phyloP scores from a whole-genome alignment of 2,113 vertebrate genomes.

The Pseudonaja textilis region DNA sequence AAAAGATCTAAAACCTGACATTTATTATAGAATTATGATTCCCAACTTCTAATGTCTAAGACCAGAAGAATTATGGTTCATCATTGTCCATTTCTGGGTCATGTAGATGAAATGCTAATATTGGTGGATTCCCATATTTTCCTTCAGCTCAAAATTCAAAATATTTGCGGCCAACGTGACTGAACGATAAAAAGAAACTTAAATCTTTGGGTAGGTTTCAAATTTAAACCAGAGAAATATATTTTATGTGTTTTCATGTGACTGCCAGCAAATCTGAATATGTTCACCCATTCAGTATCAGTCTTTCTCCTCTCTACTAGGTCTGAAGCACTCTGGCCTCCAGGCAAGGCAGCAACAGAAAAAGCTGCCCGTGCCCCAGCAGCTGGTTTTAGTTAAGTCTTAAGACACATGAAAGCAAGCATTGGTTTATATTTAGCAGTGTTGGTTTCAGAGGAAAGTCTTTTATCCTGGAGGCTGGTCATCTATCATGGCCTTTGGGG shows the following conservation, averaged over 20 bases:
- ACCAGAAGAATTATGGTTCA: background rate
- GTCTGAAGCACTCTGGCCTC: background rate
- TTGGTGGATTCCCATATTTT: background rate
- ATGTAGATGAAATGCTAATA: background rate
- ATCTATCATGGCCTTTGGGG: constrained; percentile 34
- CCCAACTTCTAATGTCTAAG: background rate
- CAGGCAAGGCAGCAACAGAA: background rate
- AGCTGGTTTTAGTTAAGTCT: constrained; percentile 31
- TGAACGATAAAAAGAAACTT: background rate
- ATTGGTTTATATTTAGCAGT: constrained; percentile 26
- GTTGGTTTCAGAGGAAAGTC: constrained; percentile 31
- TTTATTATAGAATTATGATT: background rate
- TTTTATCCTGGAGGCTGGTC: constrained; percentile 34
- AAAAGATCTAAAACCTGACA: background rate
- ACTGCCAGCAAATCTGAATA: background rate
- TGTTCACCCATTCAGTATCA: background rate
- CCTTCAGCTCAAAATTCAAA: background rate
- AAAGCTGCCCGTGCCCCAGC: background rate
- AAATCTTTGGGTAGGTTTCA: background rate
- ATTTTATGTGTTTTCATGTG: background rate
- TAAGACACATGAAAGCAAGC: constrained; percentile 32
- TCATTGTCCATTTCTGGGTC: background rate
- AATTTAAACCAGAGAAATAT: background rate
- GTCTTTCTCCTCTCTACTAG: background rate
- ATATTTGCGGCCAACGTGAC: background rate